Evolutionary conservation across 2,888 invertebrate genomes (phyloP).

Genomic region (Eugnorisma glareosa): DNA sequence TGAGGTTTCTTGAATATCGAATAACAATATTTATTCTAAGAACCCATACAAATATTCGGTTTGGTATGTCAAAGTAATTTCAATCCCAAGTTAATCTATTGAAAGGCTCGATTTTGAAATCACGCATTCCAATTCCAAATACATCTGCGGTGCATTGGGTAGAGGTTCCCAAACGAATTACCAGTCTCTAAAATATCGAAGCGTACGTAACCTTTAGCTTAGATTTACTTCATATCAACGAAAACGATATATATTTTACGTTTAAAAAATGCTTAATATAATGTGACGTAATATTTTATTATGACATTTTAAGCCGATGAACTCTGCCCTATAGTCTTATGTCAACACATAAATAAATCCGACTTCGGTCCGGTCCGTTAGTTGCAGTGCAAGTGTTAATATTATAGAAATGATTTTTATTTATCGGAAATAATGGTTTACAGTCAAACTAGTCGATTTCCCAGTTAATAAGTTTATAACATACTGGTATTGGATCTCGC

Average conservation of each 20-base stretch:
- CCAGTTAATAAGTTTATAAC: constrained; percentile 41
- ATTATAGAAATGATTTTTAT: constrained; percentile 32
- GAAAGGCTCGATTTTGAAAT: constrained; percentile 60
- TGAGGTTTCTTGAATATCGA: constrained; percentile 43
- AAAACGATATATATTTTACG: constrained; percentile 47
- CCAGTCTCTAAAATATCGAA: constrained; percentile 63
- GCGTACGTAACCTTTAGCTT: constrained; percentile 60
- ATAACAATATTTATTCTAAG: constrained; percentile 52
- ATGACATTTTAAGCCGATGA: constrained; percentile 56
- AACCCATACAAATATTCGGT: constrained; percentile 41
- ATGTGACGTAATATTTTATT: constrained; percentile 49
- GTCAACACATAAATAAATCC: constrained; percentile 55
- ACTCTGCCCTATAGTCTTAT: constrained; percentile 47
- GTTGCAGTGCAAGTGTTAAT: constrained; percentile 27
- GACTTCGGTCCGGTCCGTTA: constrained; percentile 5
- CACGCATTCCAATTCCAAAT: constrained; percentile 66
- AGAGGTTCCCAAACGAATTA: constrained; percentile 56
- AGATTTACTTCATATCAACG: constrained; percentile 57
- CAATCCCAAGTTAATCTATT: constrained; percentile 58
- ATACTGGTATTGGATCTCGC: constrained; percentile 17
- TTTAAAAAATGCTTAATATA: constrained; percentile 48
- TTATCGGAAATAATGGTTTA: constrained; percentile 34
- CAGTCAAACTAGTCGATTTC: constrained; percentile 30
- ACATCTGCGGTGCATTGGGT: constrained; percentile 47
- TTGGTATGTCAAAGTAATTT: constrained; percentile 61